Conservation (phyloP, 2,888 invertebrate species). For the Torymus auratus region DNA sequence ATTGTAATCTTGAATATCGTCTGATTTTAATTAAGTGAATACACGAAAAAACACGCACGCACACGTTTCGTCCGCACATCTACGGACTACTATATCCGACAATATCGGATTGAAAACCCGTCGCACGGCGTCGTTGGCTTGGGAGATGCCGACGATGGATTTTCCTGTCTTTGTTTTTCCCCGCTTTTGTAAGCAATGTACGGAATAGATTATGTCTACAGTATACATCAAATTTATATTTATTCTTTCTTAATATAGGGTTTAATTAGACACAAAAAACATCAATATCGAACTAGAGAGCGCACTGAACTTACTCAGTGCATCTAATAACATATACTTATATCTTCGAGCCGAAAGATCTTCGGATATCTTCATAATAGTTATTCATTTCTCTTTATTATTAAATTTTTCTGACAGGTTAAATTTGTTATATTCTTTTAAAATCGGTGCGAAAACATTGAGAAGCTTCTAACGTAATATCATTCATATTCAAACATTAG, state of each 20-base stretch:
- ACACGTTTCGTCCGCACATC: slow-evolving; percentile 34
- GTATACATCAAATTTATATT: slow-evolving; percentile 46
- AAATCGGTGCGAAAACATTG: slow-evolving; percentile 29
- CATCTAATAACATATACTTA: slow-evolving; percentile 48
- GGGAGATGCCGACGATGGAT: slow-evolving; percentile 12
- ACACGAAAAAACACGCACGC: slow-evolving; percentile 29
- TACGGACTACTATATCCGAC: not conserved
- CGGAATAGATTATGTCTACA: slow-evolving; percentile 44
- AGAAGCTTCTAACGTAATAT: slow-evolving; percentile 5
- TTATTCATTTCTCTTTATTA: slow-evolving; percentile 27
- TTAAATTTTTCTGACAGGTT: slow-evolving; percentile 37
- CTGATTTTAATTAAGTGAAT: slow-evolving; percentile 4
- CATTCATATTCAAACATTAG: slow-evolving; percentile 11
- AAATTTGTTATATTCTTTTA: slow-evolving; percentile 18
- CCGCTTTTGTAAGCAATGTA: slow-evolving; percentile 30
- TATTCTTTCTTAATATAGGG: slow-evolving; percentile 34
- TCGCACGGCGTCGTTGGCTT: slow-evolving; percentile 38
- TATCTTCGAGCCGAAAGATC: slow-evolving; percentile 24
- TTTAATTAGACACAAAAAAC: slow-evolving; percentile 55
- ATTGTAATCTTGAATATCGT: slow-evolving; percentile 15
- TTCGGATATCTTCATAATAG: slow-evolving; percentile 7
- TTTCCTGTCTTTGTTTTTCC: slow-evolving; percentile 29
- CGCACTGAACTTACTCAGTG: slow-evolving; percentile 26
- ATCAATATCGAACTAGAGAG: slow-evolving; percentile 63
- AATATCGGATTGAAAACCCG: not conserved